Evolutionary conservation across 2,113 vertebrate species (phyloP), one percentile per base, ranked within the genome.

Genomic region (Marcusenius ussheri): DNA sequence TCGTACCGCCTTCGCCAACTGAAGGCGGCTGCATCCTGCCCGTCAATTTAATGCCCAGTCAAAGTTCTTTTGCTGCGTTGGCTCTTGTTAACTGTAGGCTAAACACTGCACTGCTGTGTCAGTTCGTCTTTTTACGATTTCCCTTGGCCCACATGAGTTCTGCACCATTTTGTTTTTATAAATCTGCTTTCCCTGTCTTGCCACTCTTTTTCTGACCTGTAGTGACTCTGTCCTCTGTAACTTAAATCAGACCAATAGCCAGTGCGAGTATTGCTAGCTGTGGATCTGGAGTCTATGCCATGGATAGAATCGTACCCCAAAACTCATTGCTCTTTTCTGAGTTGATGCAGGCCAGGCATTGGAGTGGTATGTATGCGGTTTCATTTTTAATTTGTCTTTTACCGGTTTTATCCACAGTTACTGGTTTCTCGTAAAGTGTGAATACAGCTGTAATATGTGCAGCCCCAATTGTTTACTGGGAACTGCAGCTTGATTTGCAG

Each of bases 1-100:
- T 90, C 96, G 93, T 87, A 83, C 94, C 70, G 95, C 92, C 91
- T 94, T 97, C 35, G 95, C 95, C 89, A 97, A 96, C 92, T 96
- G 90, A 96, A 62, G 24, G 21, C 83, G 3, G 39, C n/a, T 19
- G 45, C 17, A 84, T 49, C 84, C 84, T 8, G 35, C 13, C 17
- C 15, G 5, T 42, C 74, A 80, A 6, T 15, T 13, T 42, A 39
- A 80, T 42, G 31, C 74, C 74, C 15, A 77, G 70, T 77, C 6
- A 15, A 24, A 85, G 45, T 86, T 86, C 83, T 47, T 86, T 15
- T 80, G 45, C 62, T 70, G 62, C 27, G 5, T 46, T 11, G 9
- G 3, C 83, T 9, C 19, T 84, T n/a, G 83, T 70, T 70, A 70
- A 31, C 62, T 70, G 10, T 27, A 5, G 21, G 83, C 46, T 85